Evolutionary conservation across 2,797 vertebrate species (phyloP), one percentile per base, ranked within the genome.

Genomic region (Aplochiton taeniatus): DNA sequence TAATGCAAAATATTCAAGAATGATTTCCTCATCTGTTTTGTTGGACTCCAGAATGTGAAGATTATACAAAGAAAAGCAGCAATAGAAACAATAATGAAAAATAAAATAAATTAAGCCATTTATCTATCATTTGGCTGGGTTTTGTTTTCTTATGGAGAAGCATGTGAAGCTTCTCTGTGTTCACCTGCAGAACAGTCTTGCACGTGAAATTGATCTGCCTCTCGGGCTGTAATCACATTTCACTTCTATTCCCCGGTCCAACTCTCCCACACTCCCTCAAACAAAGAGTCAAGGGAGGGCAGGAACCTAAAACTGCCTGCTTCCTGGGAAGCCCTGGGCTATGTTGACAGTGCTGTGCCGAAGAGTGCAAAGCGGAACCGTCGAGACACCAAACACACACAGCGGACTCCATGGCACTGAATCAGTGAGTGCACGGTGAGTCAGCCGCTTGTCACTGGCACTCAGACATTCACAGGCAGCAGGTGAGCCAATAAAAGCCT

Each of bases 341-440:
- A 83, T 73, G 77, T 85, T 88, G 45, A 77, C 80, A 88, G 80
- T 82, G 83, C 88, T 89, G 81, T 70, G 78, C 76, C 68, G 59
- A 65, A 68, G 77, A 74, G 74, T 64, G 61, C 53, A 54, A 69
- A 4, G 51, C n/a, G 63, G 80, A 66, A 73, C 77, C 20, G 17
- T 19, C 42, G 55, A 52, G 51, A 60, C 68, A 70, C 70, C n/a
- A 58, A 6, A 13, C 53, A 55, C 53, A 55, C 69, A 17, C 57
- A 85, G 85, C 76, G 84, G 82, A 84, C 67, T 59, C 50, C 52
- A 58, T 14, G 51, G 69, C 70, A 44, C 63, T 76, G 70, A 79
- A 85, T 65, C 68, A 90, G 81, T 85, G 83, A 85, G 74, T 73
- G 81, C 69, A 76, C 62, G 60, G 83, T 80, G 81, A 94, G 87